A percentile compares a stretch with the other conserved stretches of the same genome.
Conservation (phyloP, 2,113 vertebrate genomes). For the Trichechus manatus region DNA sequence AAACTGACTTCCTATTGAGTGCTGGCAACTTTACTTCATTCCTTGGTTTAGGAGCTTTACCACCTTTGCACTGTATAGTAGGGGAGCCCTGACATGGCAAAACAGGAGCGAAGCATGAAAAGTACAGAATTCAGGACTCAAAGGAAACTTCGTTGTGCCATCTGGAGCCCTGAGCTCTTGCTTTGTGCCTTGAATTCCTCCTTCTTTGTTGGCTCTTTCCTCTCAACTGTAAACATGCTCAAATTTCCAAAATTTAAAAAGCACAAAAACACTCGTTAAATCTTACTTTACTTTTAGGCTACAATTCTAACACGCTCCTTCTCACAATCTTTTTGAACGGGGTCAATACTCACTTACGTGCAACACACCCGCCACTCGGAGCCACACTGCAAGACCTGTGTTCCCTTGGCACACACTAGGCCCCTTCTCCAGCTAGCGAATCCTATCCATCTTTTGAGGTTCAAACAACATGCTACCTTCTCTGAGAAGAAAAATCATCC, state of each 20-base stretch:
- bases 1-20: background rate
- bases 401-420: rapidly evolving
- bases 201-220: background rate
- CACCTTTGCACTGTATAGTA: background rate
- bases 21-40: background rate
- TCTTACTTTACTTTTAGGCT: background rate
- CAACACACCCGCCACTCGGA: rapidly evolving
- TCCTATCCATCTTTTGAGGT: background rate
- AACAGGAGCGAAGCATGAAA: background rate
- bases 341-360: background rate
- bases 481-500: background rate
- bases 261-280: background rate
- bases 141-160: background rate
- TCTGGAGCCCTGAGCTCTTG: background rate
- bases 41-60: background rate
- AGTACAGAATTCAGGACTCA: background rate
- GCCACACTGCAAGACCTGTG: rapidly evolving
- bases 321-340: background rate
- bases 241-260: background rate
- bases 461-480: conserved; percentile 25
- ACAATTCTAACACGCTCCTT: background rate
- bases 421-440: background rate
- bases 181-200: background rate
- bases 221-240: background rate
- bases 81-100: background rate